phyloP scores from a whole-genome alignment of 2,888 invertebrate genomes.

The Ecliptopera silaceata region DNA sequence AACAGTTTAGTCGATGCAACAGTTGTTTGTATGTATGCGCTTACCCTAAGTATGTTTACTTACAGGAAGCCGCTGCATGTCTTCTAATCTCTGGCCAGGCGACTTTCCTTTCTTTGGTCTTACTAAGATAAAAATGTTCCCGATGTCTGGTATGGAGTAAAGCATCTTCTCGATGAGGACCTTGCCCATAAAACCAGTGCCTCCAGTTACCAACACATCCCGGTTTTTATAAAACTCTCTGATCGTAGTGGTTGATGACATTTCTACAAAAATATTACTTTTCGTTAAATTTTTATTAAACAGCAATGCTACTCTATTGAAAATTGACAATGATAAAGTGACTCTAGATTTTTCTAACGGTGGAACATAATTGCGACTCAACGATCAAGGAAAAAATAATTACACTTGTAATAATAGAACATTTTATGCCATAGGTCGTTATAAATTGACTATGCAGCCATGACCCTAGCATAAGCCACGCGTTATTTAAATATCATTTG shows the following conservation, averaged over 20 bases:
- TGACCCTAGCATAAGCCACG: not conserved
- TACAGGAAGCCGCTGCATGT: slow-evolving; percentile 85
- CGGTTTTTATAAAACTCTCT: slow-evolving; percentile 84
- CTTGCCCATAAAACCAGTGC: slow-evolving; percentile 86
- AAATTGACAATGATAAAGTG: too few relatives aligned
- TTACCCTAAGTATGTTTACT: slow-evolving; percentile 47
- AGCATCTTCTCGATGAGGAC: slow-evolving; percentile 85
- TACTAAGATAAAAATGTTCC: slow-evolving; percentile 84
- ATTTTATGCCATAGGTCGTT: not conserved
- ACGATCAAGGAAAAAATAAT: not conserved
- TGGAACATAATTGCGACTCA: not conserved
- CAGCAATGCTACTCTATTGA: too few relatives aligned
- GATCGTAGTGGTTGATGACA: slow-evolving; percentile 70
- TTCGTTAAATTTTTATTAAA: too few relatives aligned
- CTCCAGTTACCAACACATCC: slow-evolving; percentile 84
- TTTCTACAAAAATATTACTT: slow-evolving; percentile 49
- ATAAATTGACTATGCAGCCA: not conserved
- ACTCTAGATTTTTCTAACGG: not conserved
- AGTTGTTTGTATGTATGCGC: too few relatives aligned
- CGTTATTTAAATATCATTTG: not conserved
- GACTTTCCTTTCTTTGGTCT: slow-evolving; percentile 85
- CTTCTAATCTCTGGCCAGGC: slow-evolving; percentile 82
- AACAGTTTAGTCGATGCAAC: too few relatives aligned
- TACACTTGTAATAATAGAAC: not conserved
- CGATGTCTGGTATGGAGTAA: slow-evolving; percentile 83